phyloP scores from a whole-genome alignment of 1,140 invertebrate genomes.

The Anthonomus grandis region DNA sequence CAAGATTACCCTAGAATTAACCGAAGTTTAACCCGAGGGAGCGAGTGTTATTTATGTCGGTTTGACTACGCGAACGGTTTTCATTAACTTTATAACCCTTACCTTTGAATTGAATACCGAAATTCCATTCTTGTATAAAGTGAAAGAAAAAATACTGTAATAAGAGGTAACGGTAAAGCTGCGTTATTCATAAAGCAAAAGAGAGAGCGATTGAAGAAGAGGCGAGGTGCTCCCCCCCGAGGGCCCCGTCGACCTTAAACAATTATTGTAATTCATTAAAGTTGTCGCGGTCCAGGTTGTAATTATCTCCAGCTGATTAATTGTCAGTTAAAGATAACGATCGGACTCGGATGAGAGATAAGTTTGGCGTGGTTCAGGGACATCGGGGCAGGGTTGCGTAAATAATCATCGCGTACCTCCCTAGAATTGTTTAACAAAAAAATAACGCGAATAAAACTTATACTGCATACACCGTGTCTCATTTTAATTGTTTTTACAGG shows the following conservation, averaged over 20 bases:
- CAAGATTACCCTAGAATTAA: too few species aligned
- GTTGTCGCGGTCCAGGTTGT: conserved; percentile 35
- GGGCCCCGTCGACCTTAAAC: conserved; percentile 38
- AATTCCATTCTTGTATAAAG: neutral
- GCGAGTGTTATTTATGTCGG: too few species aligned
- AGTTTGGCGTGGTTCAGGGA: conserved; percentile 19
- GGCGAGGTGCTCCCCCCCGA: too few species aligned
- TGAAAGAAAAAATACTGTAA: neutral
- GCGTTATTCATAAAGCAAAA: conserved; percentile 9
- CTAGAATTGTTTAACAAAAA: too few species aligned
- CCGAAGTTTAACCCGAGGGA: too few species aligned
- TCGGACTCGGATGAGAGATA: conserved; percentile 26
- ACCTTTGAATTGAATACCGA: too few species aligned
- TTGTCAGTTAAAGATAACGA: conserved; percentile 21
- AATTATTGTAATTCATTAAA: conserved; percentile 40
- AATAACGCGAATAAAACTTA: too few species aligned
- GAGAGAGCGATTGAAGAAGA: conserved; percentile 28
- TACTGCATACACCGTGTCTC: too few species aligned
- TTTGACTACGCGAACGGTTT: too few species aligned
- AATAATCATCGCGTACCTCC: too few species aligned
- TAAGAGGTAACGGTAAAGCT: conserved; percentile 10
- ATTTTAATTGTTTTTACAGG: too few species aligned
- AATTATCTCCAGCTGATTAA: conserved; percentile 42
- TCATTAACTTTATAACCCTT: too few species aligned
- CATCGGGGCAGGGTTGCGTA: conserved; percentile 5